These are phyloP conservation scores for Pelobates fuscus DNA, from an alignment of 2,113 vertebrate species.

Conservation along the genomic window DNA sequence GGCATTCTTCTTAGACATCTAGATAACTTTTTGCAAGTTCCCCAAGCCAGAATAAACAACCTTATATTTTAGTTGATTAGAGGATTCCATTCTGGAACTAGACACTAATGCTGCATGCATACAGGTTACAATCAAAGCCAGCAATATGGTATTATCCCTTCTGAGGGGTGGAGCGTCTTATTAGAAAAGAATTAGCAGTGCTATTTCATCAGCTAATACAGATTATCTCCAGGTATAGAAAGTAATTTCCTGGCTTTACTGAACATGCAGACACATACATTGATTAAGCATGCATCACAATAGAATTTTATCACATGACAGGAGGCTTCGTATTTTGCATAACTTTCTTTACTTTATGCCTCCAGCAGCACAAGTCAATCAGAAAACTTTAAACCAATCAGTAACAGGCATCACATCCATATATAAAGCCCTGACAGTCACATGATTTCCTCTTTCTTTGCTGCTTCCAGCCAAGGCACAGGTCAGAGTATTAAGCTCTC, in stretches of 20 bases:
- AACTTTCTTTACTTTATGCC: no score
- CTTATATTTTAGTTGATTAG: neutral
- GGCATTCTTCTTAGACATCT: neutral
- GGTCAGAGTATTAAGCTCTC: no score
- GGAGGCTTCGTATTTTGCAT: no score
- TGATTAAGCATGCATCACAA: no score
- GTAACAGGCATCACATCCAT: no score
- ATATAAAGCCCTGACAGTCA: no score
- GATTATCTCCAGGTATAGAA: slow-evolving; percentile 50
- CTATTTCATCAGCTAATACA: slow-evolving; percentile 46
- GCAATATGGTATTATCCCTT: slow-evolving; percentile 34
- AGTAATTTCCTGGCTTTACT: slow-evolving; percentile 43
- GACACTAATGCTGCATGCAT: slow-evolving; percentile 4
- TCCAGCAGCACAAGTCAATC: no score
- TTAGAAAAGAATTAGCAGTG: slow-evolving; percentile 40
- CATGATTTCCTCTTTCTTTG: no score
- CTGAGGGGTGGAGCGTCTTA: slow-evolving; percentile 25
- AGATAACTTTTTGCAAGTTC: neutral
- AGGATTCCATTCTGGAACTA: neutral
- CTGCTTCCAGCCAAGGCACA: no score
- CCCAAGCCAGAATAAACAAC: neutral
- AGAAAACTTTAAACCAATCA: no score
- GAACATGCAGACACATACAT: neutral
- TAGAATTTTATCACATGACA: no score
- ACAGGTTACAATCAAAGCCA: slow-evolving; percentile 26